Percentiles rank a stretch among this genome's conserved stretches.
Conservation (phyloP, 2,113 vertebrate genomes). For the Carassius carassius region DNA sequence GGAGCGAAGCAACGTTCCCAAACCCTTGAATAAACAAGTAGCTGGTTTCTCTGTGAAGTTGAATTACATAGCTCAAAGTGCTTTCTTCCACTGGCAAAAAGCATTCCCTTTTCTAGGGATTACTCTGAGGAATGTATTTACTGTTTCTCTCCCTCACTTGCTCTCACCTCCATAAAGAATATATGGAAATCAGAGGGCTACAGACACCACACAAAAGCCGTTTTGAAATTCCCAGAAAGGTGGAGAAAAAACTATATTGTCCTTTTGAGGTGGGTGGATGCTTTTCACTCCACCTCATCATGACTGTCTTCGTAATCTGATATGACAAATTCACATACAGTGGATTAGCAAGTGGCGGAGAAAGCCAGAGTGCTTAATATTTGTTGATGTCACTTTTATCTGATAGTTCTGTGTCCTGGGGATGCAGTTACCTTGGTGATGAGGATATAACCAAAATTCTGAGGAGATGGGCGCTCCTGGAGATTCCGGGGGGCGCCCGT, state of each 20-base stretch:
- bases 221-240: constrained; percentile 96
- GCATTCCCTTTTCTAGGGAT: constrained; percentile 90
- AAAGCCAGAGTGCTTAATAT: constrained; percentile 99
- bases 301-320: constrained; percentile 99
- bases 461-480: constrained; percentile 86
- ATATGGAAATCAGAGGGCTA: constrained; percentile 97
- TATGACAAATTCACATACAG: constrained; percentile 99
- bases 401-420: constrained; percentile 93
- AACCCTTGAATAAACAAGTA: constrained; percentile 89
- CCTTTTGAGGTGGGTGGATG: constrained; percentile 93
- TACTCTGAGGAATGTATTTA: constrained; percentile 96
- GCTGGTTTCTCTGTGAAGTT: constrained; percentile 90
- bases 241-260: constrained; percentile 88
- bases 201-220: constrained; percentile 91
- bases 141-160: constrained; percentile 56
- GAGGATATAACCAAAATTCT: constrained; percentile 88
- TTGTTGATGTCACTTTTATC: constrained; percentile 99
- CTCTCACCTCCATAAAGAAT: constrained; percentile 86
- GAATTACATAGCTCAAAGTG: constrained; percentile 96
- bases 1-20: constrained; percentile 64
- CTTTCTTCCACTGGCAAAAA: constrained; percentile 82
- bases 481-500: constrained; percentile 81
- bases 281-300: constrained; percentile 90
- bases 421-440: constrained; percentile 96
- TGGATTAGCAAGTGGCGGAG: constrained; percentile 97